Base-by-base conservation (phyloP, 2,888 invertebrate species). In the Theretra japonica region DNA sequence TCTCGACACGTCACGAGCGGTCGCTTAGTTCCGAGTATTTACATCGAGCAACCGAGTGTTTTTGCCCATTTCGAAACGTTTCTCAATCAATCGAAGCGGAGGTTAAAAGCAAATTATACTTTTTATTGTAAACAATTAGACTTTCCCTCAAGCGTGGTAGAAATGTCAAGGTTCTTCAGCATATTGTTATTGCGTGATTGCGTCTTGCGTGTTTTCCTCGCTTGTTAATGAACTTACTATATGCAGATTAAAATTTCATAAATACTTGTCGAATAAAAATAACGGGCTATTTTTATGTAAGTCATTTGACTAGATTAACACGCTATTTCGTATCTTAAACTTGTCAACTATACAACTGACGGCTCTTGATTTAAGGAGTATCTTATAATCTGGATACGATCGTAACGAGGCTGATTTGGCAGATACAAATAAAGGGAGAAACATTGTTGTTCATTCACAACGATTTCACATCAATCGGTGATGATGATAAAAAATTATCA, bases 151-250 rank as follows among this genome's bases (percentile, higher is more conserved):
- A 28, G 56, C 72, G 53, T 68, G 65, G 50, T 23, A 58, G 65
- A 57, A 73, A 73, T 70, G 70, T 73, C 73, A 73, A 73, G 73
- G 73, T 73, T 60, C 57, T 68, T 41, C 57, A 15, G 25, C 28
- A 50, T 41, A 21, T 68, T 48, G 62, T 58, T 68, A 60, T 70
- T 30, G 68, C 73, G 70, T 59, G 70, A 70, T 70, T 53, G 60
- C 50, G 30, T 56, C 30, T 30, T 23, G 70, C 50, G 41, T 48
- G 41, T 58, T 19, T 19, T 56, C 57, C 6, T 11, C 3, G 21
- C 60, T 30, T 17, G 70, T 69, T 69, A 70, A 70, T 70, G 70
- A 70, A 70, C 60, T 60, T 23, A 6, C 50, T 60, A 48, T 21
- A 53, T 62, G 70, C 21, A 70, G 50, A 53, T 65, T 70, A 53